Conservation (phyloP, 2,797 vertebrate genomes). For the Caiman crocodilus region DNA sequence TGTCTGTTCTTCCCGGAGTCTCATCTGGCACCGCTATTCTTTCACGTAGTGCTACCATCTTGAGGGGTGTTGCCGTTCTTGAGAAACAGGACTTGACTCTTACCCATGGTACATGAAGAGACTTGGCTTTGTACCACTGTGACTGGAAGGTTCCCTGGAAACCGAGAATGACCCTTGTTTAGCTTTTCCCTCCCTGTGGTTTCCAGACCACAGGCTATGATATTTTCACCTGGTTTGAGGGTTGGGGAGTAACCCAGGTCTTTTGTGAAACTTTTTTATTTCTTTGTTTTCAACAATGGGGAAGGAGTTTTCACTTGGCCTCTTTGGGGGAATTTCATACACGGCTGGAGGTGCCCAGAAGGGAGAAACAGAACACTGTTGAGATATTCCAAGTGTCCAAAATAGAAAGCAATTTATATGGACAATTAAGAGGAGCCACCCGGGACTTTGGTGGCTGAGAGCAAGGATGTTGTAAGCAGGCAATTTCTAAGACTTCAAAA, state of each 20-base stretch:
- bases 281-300: constrained; percentile 66
- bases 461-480: constrained; percentile 65
- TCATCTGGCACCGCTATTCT: neutral
- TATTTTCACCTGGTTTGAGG: constrained; percentile 14
- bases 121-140: neutral
- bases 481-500: constrained; percentile 65
- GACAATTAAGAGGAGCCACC: constrained; percentile 81
- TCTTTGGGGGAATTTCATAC: constrained; percentile 64
- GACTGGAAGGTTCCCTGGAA: constrained; percentile 4
- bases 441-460: constrained; percentile 69
- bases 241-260: neutral
- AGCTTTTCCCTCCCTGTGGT: neutral
- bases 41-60: neutral
- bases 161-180: neutral
- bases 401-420: constrained; percentile 83
- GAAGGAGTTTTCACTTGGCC: constrained; percentile 71
- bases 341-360: constrained; percentile 79
- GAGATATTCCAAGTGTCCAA: constrained; percentile 76
- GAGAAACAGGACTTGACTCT: neutral
- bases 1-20: neutral
- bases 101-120: constrained; percentile 19
- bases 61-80: neutral
- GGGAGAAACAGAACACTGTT: constrained; percentile 70
- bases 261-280: constrained; percentile 63
- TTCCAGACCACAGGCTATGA: neutral